Conservation (phyloP, 2,113 vertebrate genomes). For the Atlantisia rogersi region DNA sequence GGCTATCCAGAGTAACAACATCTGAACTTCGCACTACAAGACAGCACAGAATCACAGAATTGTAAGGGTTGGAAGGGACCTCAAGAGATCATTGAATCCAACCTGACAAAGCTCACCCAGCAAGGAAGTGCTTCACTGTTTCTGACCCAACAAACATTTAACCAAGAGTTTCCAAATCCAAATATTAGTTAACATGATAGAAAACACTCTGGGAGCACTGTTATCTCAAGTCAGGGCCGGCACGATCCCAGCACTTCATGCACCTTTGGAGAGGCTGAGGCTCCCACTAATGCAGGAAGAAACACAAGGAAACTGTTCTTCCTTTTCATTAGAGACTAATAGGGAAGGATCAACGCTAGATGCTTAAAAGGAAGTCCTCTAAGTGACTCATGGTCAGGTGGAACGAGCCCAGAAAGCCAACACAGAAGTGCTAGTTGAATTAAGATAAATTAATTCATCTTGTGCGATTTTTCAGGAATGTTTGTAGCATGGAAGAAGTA, state of each 20-base stretch:
- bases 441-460: background rate
- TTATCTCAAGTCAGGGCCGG: background rate
- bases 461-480: background rate
- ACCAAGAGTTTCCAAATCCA: background rate
- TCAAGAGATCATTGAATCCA: too few species aligned
- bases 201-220: background rate
- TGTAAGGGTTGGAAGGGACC: too few species aligned
- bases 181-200: background rate
- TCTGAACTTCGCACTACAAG: background rate
- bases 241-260: rapidly evolving
- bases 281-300: background rate
- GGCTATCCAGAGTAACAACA: background rate
- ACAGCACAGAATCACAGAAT: too few species aligned
- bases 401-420: background rate
- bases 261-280: background rate
- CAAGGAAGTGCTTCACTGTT: background rate
- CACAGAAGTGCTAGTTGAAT: background rate
- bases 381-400: rapidly evolving
- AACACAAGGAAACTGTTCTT: background rate
- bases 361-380: background rate
- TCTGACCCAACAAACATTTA: background rate
- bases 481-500: rapidly evolving
- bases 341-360: rapidly evolving
- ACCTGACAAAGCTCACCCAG: background rate
- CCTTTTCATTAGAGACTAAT: background rate